phyloP scores from a whole-genome alignment of 1,140 invertebrate species.

The Zeugodacus cucurbitae region DNA sequence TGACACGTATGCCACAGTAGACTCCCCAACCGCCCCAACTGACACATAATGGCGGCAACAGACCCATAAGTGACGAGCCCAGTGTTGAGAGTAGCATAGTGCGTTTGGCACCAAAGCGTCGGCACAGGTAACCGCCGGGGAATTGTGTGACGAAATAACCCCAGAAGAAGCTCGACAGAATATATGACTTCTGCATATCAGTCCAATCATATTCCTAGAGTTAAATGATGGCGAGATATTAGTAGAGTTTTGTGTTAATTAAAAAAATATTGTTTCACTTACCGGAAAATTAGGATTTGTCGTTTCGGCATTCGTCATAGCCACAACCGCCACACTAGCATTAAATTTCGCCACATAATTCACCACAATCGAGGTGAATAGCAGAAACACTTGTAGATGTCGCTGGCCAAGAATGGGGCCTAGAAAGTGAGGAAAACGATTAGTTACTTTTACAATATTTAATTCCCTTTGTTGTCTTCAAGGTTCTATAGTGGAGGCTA shows the following conservation, averaged over 20 bases:
- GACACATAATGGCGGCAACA: slow-evolving; percentile 66
- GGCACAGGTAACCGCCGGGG: slow-evolving; percentile 75
- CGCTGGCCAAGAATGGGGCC: slow-evolving; percentile 71
- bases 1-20: slow-evolving; percentile 72
- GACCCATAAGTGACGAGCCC: slow-evolving; percentile 65
- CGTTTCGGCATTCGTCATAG: slow-evolving; percentile 55
- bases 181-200: slow-evolving; percentile 67
- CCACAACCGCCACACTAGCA: slow-evolving; percentile 74
- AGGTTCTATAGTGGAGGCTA: too few relatives aligned
- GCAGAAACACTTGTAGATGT: slow-evolving; percentile 73
- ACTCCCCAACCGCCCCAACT: slow-evolving; percentile 71
- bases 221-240: not conserved
- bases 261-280: slow-evolving; percentile 47
- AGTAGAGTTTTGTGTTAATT: not conserved
- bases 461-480: too few relatives aligned
- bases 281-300: slow-evolving; percentile 59
- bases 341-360: slow-evolving; percentile 75
- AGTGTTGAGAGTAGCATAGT: slow-evolving; percentile 73
- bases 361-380: slow-evolving; percentile 72
- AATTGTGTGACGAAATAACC: slow-evolving; percentile 70
- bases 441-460: not conserved
- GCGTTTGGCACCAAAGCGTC: slow-evolving; percentile 72
- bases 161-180: slow-evolving; percentile 77
- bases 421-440: slow-evolving; percentile 41
- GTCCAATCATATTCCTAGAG: slow-evolving; percentile 69